Percentiles rank a stretch among this genome's conserved stretches.
Conservation (phyloP, 2,113 vertebrate genomes). For the Felis chaus region DNA sequence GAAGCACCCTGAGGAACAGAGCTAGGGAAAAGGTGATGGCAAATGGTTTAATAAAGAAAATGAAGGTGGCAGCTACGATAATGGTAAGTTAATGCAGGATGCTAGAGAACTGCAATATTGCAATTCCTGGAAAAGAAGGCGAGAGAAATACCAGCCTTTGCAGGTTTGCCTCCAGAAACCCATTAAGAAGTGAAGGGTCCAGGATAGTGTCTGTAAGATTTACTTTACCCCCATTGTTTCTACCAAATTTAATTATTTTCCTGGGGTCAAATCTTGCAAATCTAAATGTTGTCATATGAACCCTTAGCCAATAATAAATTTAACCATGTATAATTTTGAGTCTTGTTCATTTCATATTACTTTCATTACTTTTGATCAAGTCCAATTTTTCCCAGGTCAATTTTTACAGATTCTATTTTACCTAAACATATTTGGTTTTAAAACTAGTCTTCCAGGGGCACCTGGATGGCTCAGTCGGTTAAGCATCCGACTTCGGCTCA, state of each 20-base stretch:
- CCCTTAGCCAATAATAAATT: neutral
- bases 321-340: neutral
- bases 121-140: neutral
- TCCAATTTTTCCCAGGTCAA: slow-evolving; percentile 14
- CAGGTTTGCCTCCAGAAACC: neutral
- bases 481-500: too few relatives aligned
- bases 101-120: neutral
- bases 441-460: neutral
- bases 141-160: neutral
- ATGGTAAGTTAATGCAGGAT: neutral
- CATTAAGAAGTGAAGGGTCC: neutral
- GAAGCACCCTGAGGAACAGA: neutral
- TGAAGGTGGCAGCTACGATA: neutral
- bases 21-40: neutral
- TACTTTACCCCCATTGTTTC: neutral
- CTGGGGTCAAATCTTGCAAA: neutral
- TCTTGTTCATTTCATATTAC: neutral
- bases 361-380: slow-evolving; percentile 6
- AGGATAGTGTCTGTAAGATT: neutral
- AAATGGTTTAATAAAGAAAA: neutral
- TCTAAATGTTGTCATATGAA: slow-evolving; percentile 5
- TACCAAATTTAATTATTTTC: slow-evolving; percentile 18
- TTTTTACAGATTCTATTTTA: slow-evolving; percentile 41
- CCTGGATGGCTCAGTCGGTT: too few relatives aligned
- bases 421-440: neutral